Evolutionary conservation across 2,888 invertebrate species (phyloP).

Genomic region (Lobophora halterata): DNA sequence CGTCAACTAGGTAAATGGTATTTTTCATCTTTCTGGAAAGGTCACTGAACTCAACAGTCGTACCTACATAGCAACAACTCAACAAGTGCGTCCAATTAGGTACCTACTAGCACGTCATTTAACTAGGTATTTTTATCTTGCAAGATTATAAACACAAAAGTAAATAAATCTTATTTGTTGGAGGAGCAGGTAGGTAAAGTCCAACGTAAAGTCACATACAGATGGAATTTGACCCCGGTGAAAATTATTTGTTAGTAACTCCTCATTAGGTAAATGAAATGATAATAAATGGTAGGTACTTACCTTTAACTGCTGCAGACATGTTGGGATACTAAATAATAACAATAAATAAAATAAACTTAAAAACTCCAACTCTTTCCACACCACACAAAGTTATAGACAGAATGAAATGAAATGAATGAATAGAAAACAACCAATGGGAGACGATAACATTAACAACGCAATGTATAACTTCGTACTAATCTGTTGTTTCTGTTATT

Average conservation of each 20-base stretch:
- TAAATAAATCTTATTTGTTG: no score
- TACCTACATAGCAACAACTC: no score
- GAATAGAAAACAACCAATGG: neutral
- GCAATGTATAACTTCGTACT: slow-evolving; percentile 8
- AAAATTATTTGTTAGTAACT: neutral
- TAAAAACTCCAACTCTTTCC: slow-evolving; percentile 19
- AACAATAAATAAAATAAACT: slow-evolving; percentile 19
- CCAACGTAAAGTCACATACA: slow-evolving; percentile 16
- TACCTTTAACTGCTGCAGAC: slow-evolving; percentile 72
- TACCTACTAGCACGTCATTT: no score
- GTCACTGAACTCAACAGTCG: no score
- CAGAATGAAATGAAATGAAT: slow-evolving; percentile 20
- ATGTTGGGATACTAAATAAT: slow-evolving; percentile 39
- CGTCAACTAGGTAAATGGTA: no score
- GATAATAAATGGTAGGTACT: slow-evolving; percentile 15
- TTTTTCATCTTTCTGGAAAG: no score
- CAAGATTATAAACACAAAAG: no score
- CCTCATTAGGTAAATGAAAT: neutral
- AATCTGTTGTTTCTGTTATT: slow-evolving; percentile 25
- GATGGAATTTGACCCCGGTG: slow-evolving; percentile 45
- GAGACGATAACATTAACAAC: slow-evolving; percentile 15
- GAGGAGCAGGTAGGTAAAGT: neutral
- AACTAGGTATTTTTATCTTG: no score
- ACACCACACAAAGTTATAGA: slow-evolving; percentile 31
- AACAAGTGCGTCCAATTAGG: no score